phyloP scores from a whole-genome alignment of 1,140 invertebrate species.

The Calephelis nemesis region DNA sequence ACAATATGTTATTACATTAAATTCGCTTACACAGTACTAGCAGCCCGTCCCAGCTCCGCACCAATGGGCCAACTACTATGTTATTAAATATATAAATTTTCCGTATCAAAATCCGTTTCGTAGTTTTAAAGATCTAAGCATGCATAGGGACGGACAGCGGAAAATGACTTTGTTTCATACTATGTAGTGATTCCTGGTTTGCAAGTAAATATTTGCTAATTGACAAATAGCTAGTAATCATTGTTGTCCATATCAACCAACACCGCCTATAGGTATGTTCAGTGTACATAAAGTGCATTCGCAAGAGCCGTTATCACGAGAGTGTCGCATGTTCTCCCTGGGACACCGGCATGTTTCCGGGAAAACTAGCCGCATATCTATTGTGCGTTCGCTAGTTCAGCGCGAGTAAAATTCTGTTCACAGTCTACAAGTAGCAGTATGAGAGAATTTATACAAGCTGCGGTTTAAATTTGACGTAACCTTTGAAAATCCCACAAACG shows the following conservation, averaged over 20 bases:
- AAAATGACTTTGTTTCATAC: too few species aligned
- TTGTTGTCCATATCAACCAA: not conserved
- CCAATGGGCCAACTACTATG: too few species aligned
- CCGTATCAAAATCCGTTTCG: too few species aligned
- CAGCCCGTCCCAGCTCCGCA: too few species aligned
- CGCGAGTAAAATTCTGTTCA: not conserved
- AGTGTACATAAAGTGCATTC: not conserved
- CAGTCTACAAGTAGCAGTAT: not conserved
- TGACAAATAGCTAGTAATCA: too few species aligned
- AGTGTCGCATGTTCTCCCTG: not conserved
- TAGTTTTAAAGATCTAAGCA: too few species aligned
- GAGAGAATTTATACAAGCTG: not conserved
- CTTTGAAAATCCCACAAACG: not conserved
- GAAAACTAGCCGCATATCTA: not conserved
- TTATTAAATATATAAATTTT: too few species aligned
- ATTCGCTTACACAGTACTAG: too few species aligned
- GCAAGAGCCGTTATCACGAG: not conserved
- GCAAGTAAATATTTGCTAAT: too few species aligned
- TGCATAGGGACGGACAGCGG: too few species aligned
- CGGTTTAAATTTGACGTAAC: not conserved
- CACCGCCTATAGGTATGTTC: not conserved
- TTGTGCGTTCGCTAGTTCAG: conserved; percentile 7
- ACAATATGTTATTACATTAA: too few species aligned
- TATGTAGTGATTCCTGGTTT: too few species aligned
- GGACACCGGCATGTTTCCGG: conserved; percentile 7